Evolutionary conservation across 2,888 invertebrate genomes (phyloP).

Genomic region (Caenorhabditis becei): DNA sequence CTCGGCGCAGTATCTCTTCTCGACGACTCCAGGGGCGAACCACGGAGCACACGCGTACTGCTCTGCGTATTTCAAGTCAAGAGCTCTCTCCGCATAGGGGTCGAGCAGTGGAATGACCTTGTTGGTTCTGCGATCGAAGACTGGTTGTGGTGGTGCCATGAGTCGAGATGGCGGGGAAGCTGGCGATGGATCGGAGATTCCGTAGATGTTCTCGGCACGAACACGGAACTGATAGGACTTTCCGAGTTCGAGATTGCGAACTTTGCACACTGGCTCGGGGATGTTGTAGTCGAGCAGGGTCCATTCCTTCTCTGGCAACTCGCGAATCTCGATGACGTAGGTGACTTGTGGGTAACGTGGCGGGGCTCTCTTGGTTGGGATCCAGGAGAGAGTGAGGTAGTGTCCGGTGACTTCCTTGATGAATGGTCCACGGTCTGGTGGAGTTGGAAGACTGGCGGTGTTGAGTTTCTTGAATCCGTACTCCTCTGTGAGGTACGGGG

Average conservation of each 20-base stretch:
- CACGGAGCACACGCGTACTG: constrained; percentile 83
- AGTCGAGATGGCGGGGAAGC: constrained; percentile 85
- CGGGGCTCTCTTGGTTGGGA: constrained; percentile 91
- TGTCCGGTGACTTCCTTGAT: constrained; percentile 94
- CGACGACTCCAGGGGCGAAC: constrained; percentile 86
- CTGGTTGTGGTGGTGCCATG: constrained; percentile 81
- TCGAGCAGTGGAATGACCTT: constrained; percentile 81
- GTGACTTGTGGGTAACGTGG: constrained; percentile 91
- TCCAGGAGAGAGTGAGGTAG: constrained; percentile 93
- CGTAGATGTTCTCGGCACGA: constrained; percentile 96
- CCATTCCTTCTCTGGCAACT: constrained; percentile 94
- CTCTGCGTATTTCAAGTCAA: constrained; percentile 78
- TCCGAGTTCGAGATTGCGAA: constrained; percentile 92
- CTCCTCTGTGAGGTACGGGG: constrained; percentile 81
- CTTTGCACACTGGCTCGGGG: constrained; percentile 92
- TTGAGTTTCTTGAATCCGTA: constrained; percentile 81
- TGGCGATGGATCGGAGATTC: constrained; percentile 96
- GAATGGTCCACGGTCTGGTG: constrained; percentile 92
- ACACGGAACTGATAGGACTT: constrained; percentile 96
- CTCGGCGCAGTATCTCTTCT: constrained; percentile 92
- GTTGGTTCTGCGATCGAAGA: constrained; percentile 79
- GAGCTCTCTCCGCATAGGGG: constrained; percentile 80
- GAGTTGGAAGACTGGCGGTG: constrained; percentile 86
- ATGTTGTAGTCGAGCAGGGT: constrained; percentile 85
- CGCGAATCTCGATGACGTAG: constrained; percentile 95